phyloP scores from a whole-genome alignment of 2,113 vertebrate genomes.

The Ancistrus triradiatus region DNA sequence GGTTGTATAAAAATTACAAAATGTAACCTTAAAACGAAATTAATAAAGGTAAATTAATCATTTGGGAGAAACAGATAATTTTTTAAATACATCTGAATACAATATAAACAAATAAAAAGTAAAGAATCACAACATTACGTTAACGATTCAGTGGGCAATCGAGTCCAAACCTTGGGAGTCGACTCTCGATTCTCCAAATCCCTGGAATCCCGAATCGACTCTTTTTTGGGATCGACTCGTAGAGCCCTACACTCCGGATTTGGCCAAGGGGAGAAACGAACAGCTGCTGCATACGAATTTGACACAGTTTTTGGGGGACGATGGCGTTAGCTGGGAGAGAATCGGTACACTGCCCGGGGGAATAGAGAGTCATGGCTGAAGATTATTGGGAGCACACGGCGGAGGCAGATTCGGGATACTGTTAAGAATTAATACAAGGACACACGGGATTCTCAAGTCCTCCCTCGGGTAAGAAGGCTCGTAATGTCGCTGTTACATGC shows the following conservation, averaged over 20 bases:
- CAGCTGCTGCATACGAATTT: slow-evolving; percentile 44
- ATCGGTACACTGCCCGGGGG: slow-evolving; percentile 9
- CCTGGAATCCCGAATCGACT: neutral
- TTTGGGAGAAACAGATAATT: too few species aligned
- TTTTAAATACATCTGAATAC: too few species aligned
- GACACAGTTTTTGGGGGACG: slow-evolving; percentile 38
- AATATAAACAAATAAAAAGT: too few species aligned
- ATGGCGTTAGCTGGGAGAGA: slow-evolving; percentile 40
- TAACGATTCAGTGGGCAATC: neutral
- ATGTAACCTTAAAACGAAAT: too few species aligned
- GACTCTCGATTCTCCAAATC: neutral
- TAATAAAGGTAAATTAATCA: too few species aligned
- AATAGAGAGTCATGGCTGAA: slow-evolving; percentile 53
- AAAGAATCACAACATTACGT: too few species aligned
- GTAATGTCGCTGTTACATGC: too few species aligned
- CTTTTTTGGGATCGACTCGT: neutral
- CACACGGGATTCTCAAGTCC: slow-evolving; percentile 27
- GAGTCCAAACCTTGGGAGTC: neutral
- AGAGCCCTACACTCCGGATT: slow-evolving; percentile 49
- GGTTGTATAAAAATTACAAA: too few species aligned
- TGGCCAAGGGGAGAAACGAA: slow-evolving; percentile 36
- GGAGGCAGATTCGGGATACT: slow-evolving; percentile 44
- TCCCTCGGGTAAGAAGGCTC: slow-evolving; percentile 27
- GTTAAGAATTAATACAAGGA: slow-evolving; percentile 51
- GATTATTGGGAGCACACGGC: slow-evolving; percentile 53